Base-by-base conservation (phyloP, 2,888 invertebrate genomes). In the Hyppa rectilinea region DNA sequence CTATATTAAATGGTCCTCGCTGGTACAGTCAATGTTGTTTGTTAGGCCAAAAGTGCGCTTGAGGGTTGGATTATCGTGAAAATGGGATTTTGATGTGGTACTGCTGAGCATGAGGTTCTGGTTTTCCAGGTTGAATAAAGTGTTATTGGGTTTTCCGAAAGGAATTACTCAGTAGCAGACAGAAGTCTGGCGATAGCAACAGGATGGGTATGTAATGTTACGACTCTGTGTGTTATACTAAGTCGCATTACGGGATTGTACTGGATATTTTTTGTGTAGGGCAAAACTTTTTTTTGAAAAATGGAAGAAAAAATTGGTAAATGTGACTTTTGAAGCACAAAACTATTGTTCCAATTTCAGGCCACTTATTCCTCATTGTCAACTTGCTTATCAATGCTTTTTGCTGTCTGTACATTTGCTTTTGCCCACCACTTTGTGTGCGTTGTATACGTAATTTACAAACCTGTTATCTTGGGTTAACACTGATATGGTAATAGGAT, bases 381-480 rank as follows among this genome's bases (percentile, higher is more conserved):
- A n/a, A n/a, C n/a, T 31, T 63, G 34, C 20, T 26, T 14, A 36
- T 34, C 36, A 26, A 65, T 29, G n/a, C 0, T 6, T 10, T 65
- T 64, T 4, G 1, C 26, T 10, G n/a, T 4, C 36, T 3, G 14
- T 68, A 66, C 49, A 20, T 17, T 38, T 17, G 14, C 9, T 34
- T 31, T 49, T 31, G 17, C 26, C 50, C 26, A 50, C 50, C 1
- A 29, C 29, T 20, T 52, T 29, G 50, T 29, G 36, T 23, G 47
- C 68, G 47, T 47, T 45, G 23, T 49, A 26, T 69, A 26, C 31
- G 26, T 49, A 40, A 66, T 31, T 14, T 23, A 26, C 9, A 50
- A 66, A 66, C 47, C 69, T 23, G 66, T 40, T 40, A 70, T 40
- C 38, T 50, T 26, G 49, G 31, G n/a, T 50, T 69, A 29, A 69